These are phyloP conservation scores for Dryomyza anilis DNA, from an alignment of 2,888 invertebrate species.

Conservation along the genomic window DNA sequence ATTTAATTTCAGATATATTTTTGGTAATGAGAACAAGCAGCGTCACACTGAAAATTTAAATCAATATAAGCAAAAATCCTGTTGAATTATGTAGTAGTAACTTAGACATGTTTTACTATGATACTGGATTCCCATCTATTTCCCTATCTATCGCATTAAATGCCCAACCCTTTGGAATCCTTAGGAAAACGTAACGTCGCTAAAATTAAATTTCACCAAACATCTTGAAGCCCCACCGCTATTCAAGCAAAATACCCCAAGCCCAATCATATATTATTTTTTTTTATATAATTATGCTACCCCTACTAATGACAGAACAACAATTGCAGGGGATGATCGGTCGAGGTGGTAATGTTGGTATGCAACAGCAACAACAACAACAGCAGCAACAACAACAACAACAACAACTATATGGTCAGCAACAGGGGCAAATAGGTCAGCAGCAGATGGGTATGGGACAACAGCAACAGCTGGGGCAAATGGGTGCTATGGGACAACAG, in stretches of 20 bases:
- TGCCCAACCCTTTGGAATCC: not conserved
- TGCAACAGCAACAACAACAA: conserved; percentile 59
- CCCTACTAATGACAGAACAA: conserved; percentile 34
- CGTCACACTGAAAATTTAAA: no score
- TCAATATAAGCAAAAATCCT: no score
- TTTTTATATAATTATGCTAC: not conserved
- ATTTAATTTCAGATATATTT: no score
- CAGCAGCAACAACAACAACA: conserved; percentile 51
- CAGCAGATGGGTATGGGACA: conserved; percentile 42
- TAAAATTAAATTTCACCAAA: conserved; percentile 2
- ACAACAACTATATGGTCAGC: conserved; percentile 55
- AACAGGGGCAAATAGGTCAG: conserved; percentile 42
- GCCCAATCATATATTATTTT: not conserved
- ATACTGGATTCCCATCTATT: no score
- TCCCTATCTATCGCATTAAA: no score
- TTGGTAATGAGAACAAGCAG: no score
- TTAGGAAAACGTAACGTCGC: not conserved
- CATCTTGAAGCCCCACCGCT: conserved; percentile 11
- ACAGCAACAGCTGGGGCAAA: conserved; percentile 30
- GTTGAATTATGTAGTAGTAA: no score
- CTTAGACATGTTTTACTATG: no score
- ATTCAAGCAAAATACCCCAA: conserved; percentile 3
- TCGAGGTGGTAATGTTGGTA: conserved; percentile 62
- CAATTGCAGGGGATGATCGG: conserved; percentile 62
- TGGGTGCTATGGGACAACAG: conserved; percentile 38